Evolutionary conservation across 2,113 vertebrate genomes (phyloP).

Genomic region (Fukomys damarensis): DNA sequence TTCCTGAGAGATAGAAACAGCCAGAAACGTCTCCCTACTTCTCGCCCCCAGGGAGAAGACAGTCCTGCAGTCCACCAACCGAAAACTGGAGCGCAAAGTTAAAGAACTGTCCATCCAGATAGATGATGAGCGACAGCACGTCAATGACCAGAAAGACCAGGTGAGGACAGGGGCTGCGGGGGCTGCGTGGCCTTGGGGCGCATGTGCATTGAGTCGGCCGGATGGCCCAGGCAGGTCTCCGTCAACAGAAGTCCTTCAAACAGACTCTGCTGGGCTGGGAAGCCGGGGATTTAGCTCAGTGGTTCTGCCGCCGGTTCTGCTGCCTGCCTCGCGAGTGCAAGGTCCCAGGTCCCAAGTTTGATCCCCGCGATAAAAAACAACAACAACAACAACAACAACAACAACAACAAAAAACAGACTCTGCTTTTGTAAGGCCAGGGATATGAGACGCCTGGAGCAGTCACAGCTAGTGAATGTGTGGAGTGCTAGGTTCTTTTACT

Average conservation of each 20-base stretch:
- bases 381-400: too few species aligned
- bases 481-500: not conserved
- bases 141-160: slow-evolving; percentile 95
- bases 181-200: not conserved
- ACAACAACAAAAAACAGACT: not conserved
- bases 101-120: slow-evolving; percentile 95
- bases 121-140: slow-evolving; percentile 93
- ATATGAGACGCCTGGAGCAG: not conserved
- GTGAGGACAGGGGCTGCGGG: slow-evolving; percentile 76
- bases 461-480: not conserved
- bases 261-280: too few species aligned
- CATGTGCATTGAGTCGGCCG: not conserved
- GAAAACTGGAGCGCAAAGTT: slow-evolving; percentile 94
- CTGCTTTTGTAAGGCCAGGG: not conserved
- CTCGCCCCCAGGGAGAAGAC: slow-evolving; percentile 90
- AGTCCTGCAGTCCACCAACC: slow-evolving; percentile 89
- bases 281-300: too few species aligned
- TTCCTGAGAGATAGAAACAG: not conserved
- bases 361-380: too few species aligned
- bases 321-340: too few species aligned
- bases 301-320: too few species aligned
- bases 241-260: not conserved
- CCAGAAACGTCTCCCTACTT: not conserved
- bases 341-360: too few species aligned
- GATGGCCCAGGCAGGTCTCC: not conserved